Evolutionary conservation across 2,797 vertebrate species (phyloP), one percentile per base, ranked within the genome.

Genomic region (Choloepus didactylus): DNA sequence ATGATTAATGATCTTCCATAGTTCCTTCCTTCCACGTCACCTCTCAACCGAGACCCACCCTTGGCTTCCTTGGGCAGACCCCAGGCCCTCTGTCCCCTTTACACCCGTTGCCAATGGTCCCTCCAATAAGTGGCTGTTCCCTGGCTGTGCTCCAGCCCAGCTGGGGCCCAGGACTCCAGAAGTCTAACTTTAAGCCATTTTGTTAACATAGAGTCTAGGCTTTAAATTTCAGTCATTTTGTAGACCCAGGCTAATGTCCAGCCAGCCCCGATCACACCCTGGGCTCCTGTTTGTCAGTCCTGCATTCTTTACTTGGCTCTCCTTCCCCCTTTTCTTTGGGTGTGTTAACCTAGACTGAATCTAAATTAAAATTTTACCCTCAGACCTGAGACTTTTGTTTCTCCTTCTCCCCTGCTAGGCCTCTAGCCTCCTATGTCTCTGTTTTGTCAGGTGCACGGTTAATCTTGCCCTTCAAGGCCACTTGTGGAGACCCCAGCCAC

Each of bases 171-270:
- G 6, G 7, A 16, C 6, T 64, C 18, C 2, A 6, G 16, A 64
- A 72, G 62, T 31, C 49, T 76, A 60, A 12, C 18, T 81, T n/a
- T 9, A 49, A 46, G 44, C 31, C 15, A 1, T 76, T 79, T 41
- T 87, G 41, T 38, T 89, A 44, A 44, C 44, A 29, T 49, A 35
- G 75, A 73, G n/a, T 54, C 56, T 46, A 16, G 8, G 67, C 0
- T 56, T 7, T n/a, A 41, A 51, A 10, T 64, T 25, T 21, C 66
- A 41, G 38, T 49, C n/a, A 1, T 49, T 75, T 7, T 76, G 14
- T 2, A 38, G 79, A 31, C 3, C 15, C 76, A 29, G 0, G 0
- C 3, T 7, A 8, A 31, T 10, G 6, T 66, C 31, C 4, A 1
- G 6, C 9, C 1, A 44, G 29, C 19, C 31, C n/a, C 41, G 18